Evolutionary conservation across 2,113 vertebrate genomes (phyloP), one percentile per base, ranked within the genome.

Genomic region (Solenodon paradoxus): DNA sequence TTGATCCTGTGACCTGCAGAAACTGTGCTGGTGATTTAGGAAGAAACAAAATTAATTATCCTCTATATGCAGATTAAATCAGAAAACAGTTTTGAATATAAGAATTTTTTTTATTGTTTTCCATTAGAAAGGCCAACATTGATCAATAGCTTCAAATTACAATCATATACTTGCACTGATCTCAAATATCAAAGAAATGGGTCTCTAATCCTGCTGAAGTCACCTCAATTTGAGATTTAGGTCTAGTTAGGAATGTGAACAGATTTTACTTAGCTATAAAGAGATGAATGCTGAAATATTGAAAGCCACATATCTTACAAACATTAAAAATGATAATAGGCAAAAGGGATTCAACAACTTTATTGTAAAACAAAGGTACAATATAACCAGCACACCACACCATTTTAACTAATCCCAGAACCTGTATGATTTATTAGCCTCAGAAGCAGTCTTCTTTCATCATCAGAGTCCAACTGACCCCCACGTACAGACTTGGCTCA

Each of bases 11-110:
- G 75, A 94, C 94, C 75, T 61, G 22, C 3, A 57, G 71, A 95
- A 84, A 95, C 53, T 72, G 19, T 59, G 61, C 30, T 92, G n/a
- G 38, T 77, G 69, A 61, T 86, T 66, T 82, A 78, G 68, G 12
- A 82, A 71, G 5, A n/a, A 64, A 26, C 9, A 61, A 82, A 94
- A 68, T 61, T 85, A 84, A 91, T 84, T 78, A 82, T 42, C 8
- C 49, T 86, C 83, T 92, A 86, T 81, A 59, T 72, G 30, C 35
- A 86, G 61, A 81, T 51, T 88, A 89, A 89, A 20, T 75, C 64
- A 95, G 53, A 81, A 93, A 88, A 81, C n/a, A 57, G 35, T 74
- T 92, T 94, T 82, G 68, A 72, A 72, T 59, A 42, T 86, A 88
- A 26, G 38, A 26, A 72, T 77, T 88, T 88, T 66, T 24, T 51